Conservation (phyloP, 2,797 vertebrate genomes). For the Hydrophis major region DNA sequence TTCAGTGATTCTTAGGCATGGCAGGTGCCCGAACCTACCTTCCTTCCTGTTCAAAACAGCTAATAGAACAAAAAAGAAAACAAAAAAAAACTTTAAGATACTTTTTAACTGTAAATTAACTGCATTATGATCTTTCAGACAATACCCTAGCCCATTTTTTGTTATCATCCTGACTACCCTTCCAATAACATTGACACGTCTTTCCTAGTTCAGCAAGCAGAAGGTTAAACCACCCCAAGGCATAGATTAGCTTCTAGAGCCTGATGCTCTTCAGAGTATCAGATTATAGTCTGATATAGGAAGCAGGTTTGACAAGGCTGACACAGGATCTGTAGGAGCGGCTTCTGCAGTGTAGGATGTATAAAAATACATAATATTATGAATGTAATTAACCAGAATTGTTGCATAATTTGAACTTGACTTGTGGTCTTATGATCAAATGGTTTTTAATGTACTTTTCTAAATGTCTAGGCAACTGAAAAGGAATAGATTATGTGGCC, state of each 20-base stretch:
- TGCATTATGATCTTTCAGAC: not conserved
- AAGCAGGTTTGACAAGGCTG: not conserved
- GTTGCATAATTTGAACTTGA: not conserved
- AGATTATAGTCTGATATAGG: not conserved
- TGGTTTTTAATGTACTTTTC: not conserved
- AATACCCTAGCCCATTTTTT: not conserved
- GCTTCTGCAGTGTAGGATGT: not conserved
- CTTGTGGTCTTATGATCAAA: not conserved
- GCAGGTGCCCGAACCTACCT: no score
- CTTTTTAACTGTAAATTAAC: not conserved
- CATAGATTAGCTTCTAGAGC: not conserved
- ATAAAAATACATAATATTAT: not conserved
- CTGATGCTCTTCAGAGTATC: not conserved
- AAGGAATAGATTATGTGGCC: not conserved
- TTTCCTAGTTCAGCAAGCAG: not conserved
- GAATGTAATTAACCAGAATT: not conserved
- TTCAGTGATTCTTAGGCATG: not conserved
- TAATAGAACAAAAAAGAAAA: not conserved
- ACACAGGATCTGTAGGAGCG: not conserved
- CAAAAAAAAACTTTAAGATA: not conserved
- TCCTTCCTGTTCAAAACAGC: not conserved
- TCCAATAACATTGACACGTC: not conserved
- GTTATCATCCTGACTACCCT: not conserved
- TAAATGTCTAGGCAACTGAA: not conserved
- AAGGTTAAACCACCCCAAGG: not conserved